Evolutionary conservation across 2,888 invertebrate species (phyloP), one percentile per base, ranked within the genome.

Genomic region (Pardosa pseudoannulata): DNA sequence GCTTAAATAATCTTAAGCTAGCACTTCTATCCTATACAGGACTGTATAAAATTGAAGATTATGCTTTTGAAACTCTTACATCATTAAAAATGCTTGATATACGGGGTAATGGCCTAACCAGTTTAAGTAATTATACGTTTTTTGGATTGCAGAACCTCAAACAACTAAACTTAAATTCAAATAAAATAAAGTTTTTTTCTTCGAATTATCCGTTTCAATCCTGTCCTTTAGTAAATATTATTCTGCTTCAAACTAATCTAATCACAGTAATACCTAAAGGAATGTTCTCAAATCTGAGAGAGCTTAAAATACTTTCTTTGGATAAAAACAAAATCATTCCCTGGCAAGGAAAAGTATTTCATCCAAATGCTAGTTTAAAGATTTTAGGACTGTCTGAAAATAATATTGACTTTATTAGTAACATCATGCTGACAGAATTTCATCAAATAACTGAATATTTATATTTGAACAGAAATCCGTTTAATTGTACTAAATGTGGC

Each of bases 401-500:
- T 46, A 27, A 76, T 9, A 64, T 71, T 28, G 68, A 19, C 9
- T 29, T 19, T 36, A 31, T 64, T 16, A 70, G 70, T 29, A 27
- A 68, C 41, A 23, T 62, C 1, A 76, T 75, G 75, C 23, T 82
- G 31, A 16, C 39, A 0, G 75, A 82, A 29, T 75, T 74, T 13
- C 13, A 27, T 0, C 36, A 76, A 32, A 29, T 62, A 3, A 62
- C 32, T 7, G 7, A 39, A 5, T 31, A 41, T 23, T n/a, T 82
- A 6, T 64, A 64, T 71, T n/a, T 82, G 9, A 39, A 36, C 6
- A 29, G 27, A 29, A 82, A 82, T 64, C 71, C 76, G n/a, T 64
- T 76, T 41, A 67, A 82, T 41, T 82, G 82, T 19, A 32, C n/a
- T 1, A n/a, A n/a, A 27, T 82, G 85, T 46, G 78, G 67, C 5